Percentiles rank a stretch among this genome's conserved stretches.
Evolutionary conservation across 2,113 vertebrate species (phyloP).

Genomic region (Engraulis encrasicolus): DNA sequence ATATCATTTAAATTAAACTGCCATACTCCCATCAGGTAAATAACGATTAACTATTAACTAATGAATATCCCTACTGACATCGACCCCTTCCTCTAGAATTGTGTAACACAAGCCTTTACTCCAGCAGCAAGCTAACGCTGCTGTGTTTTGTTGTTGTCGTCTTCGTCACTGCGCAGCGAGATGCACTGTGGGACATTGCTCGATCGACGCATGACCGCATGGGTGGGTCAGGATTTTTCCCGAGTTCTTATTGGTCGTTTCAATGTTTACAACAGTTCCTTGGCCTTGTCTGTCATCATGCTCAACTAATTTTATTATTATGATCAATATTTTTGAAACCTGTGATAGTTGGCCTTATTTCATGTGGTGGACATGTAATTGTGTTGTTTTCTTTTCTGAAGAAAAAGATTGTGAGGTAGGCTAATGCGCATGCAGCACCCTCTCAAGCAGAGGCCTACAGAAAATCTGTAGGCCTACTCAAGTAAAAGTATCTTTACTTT

Average conservation of each 20-base stretch:
- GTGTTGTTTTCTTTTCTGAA: too few relatives aligned
- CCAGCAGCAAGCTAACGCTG: constrained; percentile 45
- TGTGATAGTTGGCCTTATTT: too few relatives aligned
- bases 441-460: too few relatives aligned
- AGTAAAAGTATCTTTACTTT: too few relatives aligned
- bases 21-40: not conserved
- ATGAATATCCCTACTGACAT: constrained; percentile 21
- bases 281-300: not conserved
- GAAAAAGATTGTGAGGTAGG: too few relatives aligned
- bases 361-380: too few relatives aligned
- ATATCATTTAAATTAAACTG: not conserved
- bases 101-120: constrained; percentile 60
- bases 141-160: constrained; percentile 82
- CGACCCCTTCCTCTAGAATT: constrained; percentile 29
- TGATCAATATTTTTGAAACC: too few relatives aligned
- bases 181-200: constrained; percentile 70
- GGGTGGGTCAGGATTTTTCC: not conserved
- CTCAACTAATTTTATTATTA: too few relatives aligned
- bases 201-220: not conserved
- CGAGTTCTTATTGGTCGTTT: not conserved
- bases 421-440: too few relatives aligned
- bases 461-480: too few relatives aligned
- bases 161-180: constrained; percentile 65
- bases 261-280: not conserved
- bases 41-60: not conserved